Base-by-base conservation (phyloP, 2,113 vertebrate genomes). In the Delphinapterus leucas region DNA sequence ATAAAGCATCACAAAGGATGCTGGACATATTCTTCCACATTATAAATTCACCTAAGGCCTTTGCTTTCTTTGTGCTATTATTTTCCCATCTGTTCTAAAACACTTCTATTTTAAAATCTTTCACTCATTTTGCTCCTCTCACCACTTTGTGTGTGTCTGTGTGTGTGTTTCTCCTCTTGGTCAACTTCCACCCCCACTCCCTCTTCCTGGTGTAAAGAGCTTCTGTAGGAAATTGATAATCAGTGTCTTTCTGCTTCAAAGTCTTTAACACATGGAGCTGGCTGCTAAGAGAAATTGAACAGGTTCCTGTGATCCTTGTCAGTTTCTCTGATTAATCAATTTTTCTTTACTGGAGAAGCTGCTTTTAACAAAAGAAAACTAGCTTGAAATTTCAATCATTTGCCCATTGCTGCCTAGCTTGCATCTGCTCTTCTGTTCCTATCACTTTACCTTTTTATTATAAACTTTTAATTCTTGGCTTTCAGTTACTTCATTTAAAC, bases 141-240 rank as follows among this genome's bases (percentile, higher is more conserved):
- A 58, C 63, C 7, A 44, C 21, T 80, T 65, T 49, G 47, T 80
- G 47, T 92, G 63, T 83, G 60, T 87, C 26, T 55, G 26, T 44
- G 28, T 80, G n/a, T 84, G 33, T 89, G 71, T 80, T 92, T 63
- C 44, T 68, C 15, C 14, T 74, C 47, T 89, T 77, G 86, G 82
- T 94, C 63, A 65, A 44, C 53, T 65, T 74, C 84, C 74, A 86
- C 67, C 49, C 71, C 28, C 26, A 70, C 85, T 90, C 93, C 71
- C 53, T 67, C 63, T 95, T 97, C 92, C 97, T 97, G 85, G 82
- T 96, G 23, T 96, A 93, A 96, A 98, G 90, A 97, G 96, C 96
- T 97, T 95, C 97, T 98, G 93, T 97, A 96, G 96, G 96, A 97
- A 98, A 98, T 98, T 97, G 97, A 98, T 97, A 97, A 97, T 97